Percentiles rank a stretch among this genome's conserved stretches.
phyloP scores from a whole-genome alignment of 2,888 invertebrate species.

The Ctenicera cuprea region DNA sequence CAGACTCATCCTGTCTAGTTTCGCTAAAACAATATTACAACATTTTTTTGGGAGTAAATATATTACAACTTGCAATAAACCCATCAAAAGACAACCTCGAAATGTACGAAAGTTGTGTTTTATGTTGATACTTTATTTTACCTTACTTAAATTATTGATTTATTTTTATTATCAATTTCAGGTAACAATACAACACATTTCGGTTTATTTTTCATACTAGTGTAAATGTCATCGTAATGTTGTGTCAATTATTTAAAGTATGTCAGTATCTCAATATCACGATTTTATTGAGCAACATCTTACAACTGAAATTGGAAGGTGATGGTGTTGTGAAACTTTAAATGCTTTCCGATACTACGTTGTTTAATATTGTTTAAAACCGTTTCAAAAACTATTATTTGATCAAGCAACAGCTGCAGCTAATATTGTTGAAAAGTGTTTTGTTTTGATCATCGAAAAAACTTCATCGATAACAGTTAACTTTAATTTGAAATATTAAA shows the following conservation, averaged over 20 bases:
- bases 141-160: neutral
- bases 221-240: no score
- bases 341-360: neutral
- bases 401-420: no score
- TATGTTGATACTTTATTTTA: constrained; percentile 9
- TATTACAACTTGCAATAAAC: constrained; percentile 8
- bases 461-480: no score
- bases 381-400: no score
- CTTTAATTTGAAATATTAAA: no score
- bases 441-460: no score
- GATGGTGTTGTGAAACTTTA: neutral
- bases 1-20: constrained; percentile 5
- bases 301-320: neutral
- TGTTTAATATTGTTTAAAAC: no score
- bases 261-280: neutral
- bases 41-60: constrained; percentile 9
- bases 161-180: neutral
- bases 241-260: no score
- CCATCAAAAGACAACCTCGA: constrained; percentile 19
- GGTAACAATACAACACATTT: no score
- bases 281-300: neutral
- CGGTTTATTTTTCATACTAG: no score
- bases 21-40: constrained; percentile 12
- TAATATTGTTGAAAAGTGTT: no score
- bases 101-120: constrained; percentile 30